Percentiles rank a stretch among this genome's conserved stretches.
Evolutionary conservation across 2,888 invertebrate genomes (phyloP).

Genomic region (Anthrax anthrax): DNA sequence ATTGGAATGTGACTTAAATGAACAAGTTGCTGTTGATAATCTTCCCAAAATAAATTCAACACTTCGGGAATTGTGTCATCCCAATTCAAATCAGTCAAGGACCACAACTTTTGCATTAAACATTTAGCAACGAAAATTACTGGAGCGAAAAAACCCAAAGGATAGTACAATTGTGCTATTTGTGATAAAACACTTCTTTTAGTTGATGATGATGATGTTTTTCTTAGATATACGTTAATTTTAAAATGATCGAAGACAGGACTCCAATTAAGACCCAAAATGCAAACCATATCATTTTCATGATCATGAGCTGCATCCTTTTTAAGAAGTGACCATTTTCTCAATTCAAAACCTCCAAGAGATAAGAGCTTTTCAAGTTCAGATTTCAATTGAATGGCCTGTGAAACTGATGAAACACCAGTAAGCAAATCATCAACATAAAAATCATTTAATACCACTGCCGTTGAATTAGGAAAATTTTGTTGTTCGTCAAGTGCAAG

Average conservation of each 20-base stretch:
- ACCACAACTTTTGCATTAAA: neutral
- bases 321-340: constrained; percentile 3
- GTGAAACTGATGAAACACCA: neutral
- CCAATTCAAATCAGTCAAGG: neutral
- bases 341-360: neutral
- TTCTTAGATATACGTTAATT: neutral
- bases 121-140: neutral
- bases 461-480: constrained; percentile 2
- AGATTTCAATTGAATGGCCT: neutral
- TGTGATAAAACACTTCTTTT: neutral
- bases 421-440: constrained; percentile 7
- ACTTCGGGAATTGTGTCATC: neutral
- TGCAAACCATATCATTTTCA: neutral
- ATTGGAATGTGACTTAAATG: neutral
- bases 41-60: neutral
- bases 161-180: constrained; percentile 1
- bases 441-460: neutral
- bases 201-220: neutral
- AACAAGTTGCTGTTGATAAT: neutral
- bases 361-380: neutral
- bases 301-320: neutral
- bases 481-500: neutral
- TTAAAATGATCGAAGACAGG: neutral
- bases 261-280: neutral
- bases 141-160: neutral